Percentiles rank a stretch among this genome's conserved stretches.
These are phyloP conservation scores for Fringilla coelebs DNA, from an alignment of 2,797 vertebrate genomes.

Conservation along the genomic window DNA sequence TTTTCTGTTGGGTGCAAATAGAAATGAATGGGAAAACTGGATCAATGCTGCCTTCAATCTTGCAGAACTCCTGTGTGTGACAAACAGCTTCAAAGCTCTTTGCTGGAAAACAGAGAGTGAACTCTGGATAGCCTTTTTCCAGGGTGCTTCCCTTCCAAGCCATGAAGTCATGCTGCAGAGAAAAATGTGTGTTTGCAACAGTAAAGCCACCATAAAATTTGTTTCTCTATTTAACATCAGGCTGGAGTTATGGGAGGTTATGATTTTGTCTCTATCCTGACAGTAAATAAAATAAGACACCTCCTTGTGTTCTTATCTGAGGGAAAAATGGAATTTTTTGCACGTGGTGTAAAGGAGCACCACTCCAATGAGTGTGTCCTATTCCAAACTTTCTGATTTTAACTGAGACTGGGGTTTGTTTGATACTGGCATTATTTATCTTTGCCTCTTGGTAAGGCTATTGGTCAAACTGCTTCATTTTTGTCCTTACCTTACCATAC, in stretches of 20 bases:
- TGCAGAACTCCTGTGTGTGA: not conserved
- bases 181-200: not conserved
- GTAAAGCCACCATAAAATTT: not conserved
- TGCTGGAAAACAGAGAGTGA: not conserved
- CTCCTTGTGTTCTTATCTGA: not conserved
- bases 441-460: not conserved
- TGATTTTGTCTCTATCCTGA: not conserved
- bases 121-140: conserved; percentile 29
- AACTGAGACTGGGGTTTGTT: not conserved
- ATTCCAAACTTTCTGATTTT: not conserved
- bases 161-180: not conserved
- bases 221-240: not conserved
- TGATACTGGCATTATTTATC: not conserved
- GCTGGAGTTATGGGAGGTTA: not conserved
- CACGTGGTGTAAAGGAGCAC: not conserved
- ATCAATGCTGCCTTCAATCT: not conserved
- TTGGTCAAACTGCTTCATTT: not conserved
- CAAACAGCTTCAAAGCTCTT: not conserved
- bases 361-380: not conserved
- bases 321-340: not conserved
- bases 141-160: not conserved
- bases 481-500: not conserved
- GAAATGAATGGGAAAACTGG: not conserved
- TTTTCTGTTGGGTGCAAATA: not conserved
- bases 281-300: not conserved